Evolutionary conservation across 2,888 invertebrate species (phyloP), one percentile per base, ranked within the genome.

Genomic region (Andrena flavipes): DNA sequence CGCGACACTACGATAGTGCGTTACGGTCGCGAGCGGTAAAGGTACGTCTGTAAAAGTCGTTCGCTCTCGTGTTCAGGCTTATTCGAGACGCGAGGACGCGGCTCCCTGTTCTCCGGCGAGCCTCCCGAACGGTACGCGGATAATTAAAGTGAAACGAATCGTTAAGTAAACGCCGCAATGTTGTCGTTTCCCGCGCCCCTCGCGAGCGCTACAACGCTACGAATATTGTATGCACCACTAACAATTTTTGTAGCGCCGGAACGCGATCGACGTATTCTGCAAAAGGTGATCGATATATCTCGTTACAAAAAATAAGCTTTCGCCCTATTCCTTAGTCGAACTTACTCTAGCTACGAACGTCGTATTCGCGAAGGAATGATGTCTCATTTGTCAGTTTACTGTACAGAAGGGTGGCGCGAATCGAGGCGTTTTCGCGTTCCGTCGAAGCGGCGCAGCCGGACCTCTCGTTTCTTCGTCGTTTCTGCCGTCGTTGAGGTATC

Each of bases 11-110:
- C 87, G 86, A 85, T 85, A 77, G 64, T 90, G 87, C 79, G 80
- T 87, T 85, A 88, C 82, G 68, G 84, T 84, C 72, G 86, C 84
- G 87, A 87, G 89, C 90, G 89, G 84, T 86, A 85, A 85, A 90
- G 87, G 87, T 88, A 89, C 84, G 90, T 84, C 86, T 84, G 87
- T 86, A 86, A 87, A 87, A 87, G 54, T 54, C 54, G 63, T 26
- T 51, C 60, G 67, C 56, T 56, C 4, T 56, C 56, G 56, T 1
- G 0, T 16, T 16, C 16, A 1, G 16, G 42, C 35, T 42, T 42
- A 13, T 42, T 42, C 10, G 35, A 42, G 51, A 20, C 63, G 30
- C 62, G 62, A 23, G 16, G 59, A 49, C 51, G 33, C 68, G 54
- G 20, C 30, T 13, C 3, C 42, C 13, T 3, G 42, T 42, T 4